Evolutionary conservation across 2,113 vertebrate species (phyloP).

Genomic region (Atherinomorus stipes): DNA sequence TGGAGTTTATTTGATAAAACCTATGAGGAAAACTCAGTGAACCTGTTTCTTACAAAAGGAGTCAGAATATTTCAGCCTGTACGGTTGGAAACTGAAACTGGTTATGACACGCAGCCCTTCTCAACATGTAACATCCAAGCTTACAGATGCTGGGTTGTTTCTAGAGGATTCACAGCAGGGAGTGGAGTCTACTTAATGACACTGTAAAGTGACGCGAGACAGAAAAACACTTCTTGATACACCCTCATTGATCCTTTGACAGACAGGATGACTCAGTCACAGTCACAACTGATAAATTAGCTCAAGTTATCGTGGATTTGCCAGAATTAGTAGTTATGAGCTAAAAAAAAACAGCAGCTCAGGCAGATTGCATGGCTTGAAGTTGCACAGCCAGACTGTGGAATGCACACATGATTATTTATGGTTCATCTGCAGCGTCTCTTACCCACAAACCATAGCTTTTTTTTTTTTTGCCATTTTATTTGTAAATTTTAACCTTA

Average conservation of each 20-base stretch:
- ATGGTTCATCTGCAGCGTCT: neutral
- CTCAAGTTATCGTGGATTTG: neutral
- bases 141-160: conserved; percentile 1
- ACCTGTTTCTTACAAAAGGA: neutral
- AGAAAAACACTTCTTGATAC: neutral
- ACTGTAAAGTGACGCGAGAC: conserved; percentile 16
- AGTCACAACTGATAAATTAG: conserved; percentile 4
- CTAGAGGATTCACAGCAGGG: conserved; percentile 30
- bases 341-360: neutral
- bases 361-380: neutral
- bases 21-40: neutral
- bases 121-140: conserved; percentile 2
- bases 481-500: neutral
- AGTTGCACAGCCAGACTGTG: neutral
- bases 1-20: neutral
- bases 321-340: neutral
- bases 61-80: neutral
- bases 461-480: neutral
- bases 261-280: conserved; percentile 7
- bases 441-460: neutral
- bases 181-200: conserved; percentile 11
- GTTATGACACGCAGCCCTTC: neutral
- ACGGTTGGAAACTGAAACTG: neutral
- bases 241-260: neutral
- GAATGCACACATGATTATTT: neutral